Conservation (phyloP, 2,113 vertebrate species). For the Hypocryptadius cinnamomeus region DNA sequence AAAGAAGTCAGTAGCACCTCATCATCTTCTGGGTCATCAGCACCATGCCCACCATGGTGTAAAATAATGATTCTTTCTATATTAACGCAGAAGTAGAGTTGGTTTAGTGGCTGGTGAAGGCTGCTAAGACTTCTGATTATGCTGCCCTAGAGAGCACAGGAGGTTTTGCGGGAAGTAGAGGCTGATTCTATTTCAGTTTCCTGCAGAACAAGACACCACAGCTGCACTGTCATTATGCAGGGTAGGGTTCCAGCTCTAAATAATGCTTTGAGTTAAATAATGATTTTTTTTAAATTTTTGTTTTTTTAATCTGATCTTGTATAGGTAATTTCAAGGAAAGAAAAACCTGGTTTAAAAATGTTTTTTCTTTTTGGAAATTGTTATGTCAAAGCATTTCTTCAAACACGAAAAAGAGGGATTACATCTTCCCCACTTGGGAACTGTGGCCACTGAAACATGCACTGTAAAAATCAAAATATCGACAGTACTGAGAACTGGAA, state of each 20-base stretch:
- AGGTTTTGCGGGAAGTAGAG: background rate
- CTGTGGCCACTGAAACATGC: background rate
- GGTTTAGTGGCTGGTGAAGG: background rate
- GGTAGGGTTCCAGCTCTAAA: background rate
- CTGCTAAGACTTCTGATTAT: background rate
- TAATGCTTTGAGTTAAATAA: background rate
- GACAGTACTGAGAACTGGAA: background rate
- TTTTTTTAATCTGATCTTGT: background rate
- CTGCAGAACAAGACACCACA: background rate
- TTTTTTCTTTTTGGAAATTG: background rate
- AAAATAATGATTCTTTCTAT: background rate
- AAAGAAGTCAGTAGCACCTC: background rate
- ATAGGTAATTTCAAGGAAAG: background rate
- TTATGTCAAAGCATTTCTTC: background rate
- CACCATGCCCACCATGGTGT: background rate
- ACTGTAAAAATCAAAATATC: background rate
- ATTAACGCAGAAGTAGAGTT: background rate
- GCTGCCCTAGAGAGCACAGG: background rate
- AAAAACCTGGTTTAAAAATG: background rate
- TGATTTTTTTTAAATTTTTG: fast-evolving
- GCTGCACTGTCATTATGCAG: background rate
- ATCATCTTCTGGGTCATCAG: background rate
- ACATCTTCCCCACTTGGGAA: background rate
- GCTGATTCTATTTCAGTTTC: background rate
- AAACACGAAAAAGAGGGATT: background rate